Evolutionary conservation across 1,140 invertebrate species (phyloP).

Genomic region (Lasioglossum albipes): DNA sequence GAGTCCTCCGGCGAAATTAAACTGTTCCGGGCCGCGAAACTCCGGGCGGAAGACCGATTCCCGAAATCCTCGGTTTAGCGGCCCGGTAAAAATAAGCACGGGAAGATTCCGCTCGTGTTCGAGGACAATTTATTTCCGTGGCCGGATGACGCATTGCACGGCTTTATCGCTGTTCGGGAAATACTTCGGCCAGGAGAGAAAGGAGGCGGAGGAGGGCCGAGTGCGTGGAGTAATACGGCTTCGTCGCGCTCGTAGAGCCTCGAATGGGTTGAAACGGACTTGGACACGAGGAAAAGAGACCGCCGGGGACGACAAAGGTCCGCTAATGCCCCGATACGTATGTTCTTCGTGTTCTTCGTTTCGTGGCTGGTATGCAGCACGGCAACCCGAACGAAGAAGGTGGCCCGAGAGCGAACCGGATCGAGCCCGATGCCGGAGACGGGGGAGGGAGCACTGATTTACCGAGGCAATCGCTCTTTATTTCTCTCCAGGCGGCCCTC

Average conservation of each 20-base stretch:
- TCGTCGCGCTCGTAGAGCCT: constrained; percentile 31
- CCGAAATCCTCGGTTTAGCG: constrained; percentile 41
- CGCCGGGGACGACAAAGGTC: constrained; percentile 68
- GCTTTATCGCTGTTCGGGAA: constrained; percentile 65
- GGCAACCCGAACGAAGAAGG: constrained; percentile 49
- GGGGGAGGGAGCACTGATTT: constrained; percentile 74
- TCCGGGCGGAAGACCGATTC: constrained; percentile 44
- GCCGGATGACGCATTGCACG: constrained; percentile 59
- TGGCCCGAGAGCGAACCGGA: constrained; percentile 43
- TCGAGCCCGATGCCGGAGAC: constrained; percentile 50
- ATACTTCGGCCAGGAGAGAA: constrained; percentile 37
- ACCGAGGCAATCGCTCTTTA: constrained; percentile 80
- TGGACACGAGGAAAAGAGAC: constrained; percentile 49
- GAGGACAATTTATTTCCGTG: constrained; percentile 58
- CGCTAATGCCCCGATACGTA: constrained; percentile 78
- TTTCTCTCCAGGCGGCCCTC: constrained; percentile 80
- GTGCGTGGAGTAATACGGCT: constrained; percentile 44
- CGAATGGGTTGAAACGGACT: constrained; percentile 55
- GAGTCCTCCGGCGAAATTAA: constrained; percentile 3
- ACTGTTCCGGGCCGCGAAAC: constrained; percentile 6
- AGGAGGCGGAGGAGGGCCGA: constrained; percentile 18
- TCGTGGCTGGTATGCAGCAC: constrained; percentile 65
- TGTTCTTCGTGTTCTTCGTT: constrained; percentile 71
- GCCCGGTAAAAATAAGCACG: constrained; percentile 56
- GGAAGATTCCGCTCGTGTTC: constrained; percentile 63